phyloP scores from a whole-genome alignment of 2,888 invertebrate genomes.

The Drosophila diplacantha region DNA sequence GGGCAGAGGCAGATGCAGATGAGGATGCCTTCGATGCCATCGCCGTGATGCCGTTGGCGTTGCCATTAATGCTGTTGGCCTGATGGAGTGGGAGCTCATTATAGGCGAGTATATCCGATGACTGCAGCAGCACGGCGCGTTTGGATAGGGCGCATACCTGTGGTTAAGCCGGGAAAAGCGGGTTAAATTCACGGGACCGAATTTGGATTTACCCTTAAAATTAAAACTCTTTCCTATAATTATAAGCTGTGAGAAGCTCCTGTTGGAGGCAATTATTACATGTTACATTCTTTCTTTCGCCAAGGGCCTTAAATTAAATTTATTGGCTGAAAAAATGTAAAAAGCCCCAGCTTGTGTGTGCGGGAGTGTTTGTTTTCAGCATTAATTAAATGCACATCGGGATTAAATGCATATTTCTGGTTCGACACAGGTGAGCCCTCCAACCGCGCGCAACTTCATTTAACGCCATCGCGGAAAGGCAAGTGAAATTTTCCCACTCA shows the following conservation, averaged over 20 bases:
- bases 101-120: slow-evolving; percentile 78
- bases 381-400: slow-evolving; percentile 68
- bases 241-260: not conserved
- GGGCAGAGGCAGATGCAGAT: slow-evolving; percentile 46
- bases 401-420: slow-evolving; percentile 56
- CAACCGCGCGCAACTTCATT: slow-evolving; percentile 15
- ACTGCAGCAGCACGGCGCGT: slow-evolving; percentile 81
- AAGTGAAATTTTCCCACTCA: slow-evolving; percentile 6
- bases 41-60: slow-evolving; percentile 56
- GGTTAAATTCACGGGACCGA: slow-evolving; percentile 21
- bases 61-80: slow-evolving; percentile 47
- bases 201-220: not conserved
- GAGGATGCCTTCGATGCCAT: slow-evolving; percentile 59
- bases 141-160: slow-evolving; percentile 87
- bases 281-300: slow-evolving; percentile 42
- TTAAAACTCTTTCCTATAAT: not conserved
- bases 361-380: slow-evolving; percentile 55
- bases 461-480: slow-evolving; percentile 12
- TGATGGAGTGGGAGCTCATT: slow-evolving; percentile 71
- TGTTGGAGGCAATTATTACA: slow-evolving; percentile 52
- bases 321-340: slow-evolving; percentile 52
- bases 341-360: slow-evolving; percentile 17
- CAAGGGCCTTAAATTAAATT: slow-evolving; percentile 59
- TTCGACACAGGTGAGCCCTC: slow-evolving; percentile 28
- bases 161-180: slow-evolving; percentile 37